These are phyloP conservation scores for Peromyscus polionotus DNA, from an alignment of 2,113 vertebrate species.

Conservation along the genomic window DNA sequence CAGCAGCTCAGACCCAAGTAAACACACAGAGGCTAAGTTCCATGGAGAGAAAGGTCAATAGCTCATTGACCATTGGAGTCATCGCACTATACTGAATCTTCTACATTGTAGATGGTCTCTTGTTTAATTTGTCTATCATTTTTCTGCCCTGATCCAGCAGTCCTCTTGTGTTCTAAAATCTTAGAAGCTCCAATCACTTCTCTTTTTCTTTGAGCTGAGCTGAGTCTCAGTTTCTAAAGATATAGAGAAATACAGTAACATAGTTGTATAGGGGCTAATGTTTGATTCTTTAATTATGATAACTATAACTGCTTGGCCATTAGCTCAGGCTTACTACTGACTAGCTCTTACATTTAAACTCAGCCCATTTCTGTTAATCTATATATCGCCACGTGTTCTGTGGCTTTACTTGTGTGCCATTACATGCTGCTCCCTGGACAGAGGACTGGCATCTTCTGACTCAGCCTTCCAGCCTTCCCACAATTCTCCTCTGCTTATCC, in stretches of 20 bases:
- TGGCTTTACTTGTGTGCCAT: no score
- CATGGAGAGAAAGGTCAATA: neutral
- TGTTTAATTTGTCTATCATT: neutral
- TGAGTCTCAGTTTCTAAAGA: neutral
- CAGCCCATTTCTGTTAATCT: no score
- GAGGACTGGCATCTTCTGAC: no score
- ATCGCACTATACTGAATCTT: no score
- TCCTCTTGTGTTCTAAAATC: neutral
- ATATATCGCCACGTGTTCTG: no score
- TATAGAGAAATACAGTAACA: neutral
- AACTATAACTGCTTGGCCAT: no score
- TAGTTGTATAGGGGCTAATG: neutral
- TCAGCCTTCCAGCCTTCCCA: no score
- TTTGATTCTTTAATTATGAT: neutral
- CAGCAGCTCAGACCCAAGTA: no score
- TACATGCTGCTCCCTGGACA: no score
- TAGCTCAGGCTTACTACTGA: no score
- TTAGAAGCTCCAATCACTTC: neutral
- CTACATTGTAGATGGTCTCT: neutral
- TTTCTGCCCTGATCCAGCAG: neutral
- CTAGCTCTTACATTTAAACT: no score
- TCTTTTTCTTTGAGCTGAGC: neutral
- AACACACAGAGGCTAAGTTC: neutral
- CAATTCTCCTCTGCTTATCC: no score
- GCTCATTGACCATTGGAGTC: neutral